Evolutionary conservation across 1,140 invertebrate species (phyloP).

Genomic region (Adoxophyes honmai): DNA sequence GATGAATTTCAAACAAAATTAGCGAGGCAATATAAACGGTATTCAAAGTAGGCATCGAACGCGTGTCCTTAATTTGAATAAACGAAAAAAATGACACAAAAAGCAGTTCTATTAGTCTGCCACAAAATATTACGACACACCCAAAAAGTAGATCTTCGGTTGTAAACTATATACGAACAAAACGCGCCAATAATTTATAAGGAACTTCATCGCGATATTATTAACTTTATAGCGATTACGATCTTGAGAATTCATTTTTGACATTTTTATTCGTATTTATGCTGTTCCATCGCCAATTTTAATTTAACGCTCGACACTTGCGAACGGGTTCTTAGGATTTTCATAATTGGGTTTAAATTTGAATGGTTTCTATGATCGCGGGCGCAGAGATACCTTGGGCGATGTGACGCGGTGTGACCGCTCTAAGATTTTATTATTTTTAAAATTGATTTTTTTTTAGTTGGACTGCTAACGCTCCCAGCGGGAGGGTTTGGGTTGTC

Average conservation of each 20-base stretch:
- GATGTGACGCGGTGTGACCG: constrained; percentile 56
- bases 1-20: no score
- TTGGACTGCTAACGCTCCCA: constrained; percentile 64
- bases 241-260: constrained; percentile 73
- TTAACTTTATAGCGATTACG: constrained; percentile 70
- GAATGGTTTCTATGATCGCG: background rate
- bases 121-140: constrained; percentile 8
- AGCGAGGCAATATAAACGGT: background rate
- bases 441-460: constrained; percentile 70
- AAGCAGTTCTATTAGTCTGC: background rate
- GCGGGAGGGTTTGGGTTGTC: constrained; percentile 40
- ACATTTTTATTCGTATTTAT: constrained; percentile 75
- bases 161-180: constrained; percentile 7
- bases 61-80: constrained; percentile 4
- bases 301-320: constrained; percentile 16
- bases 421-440: constrained; percentile 74
- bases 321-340: background rate
- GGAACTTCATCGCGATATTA: constrained; percentile 70
- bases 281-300: constrained; percentile 37
- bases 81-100: constrained; percentile 2
- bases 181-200: constrained; percentile 45
- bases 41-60: background rate
- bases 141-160: constrained; percentile 4
- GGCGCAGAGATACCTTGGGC: constrained; percentile 21
- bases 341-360: constrained; percentile 9